A percentile compares a stretch with the other conserved stretches of the same genome.
Evolutionary conservation across 2,888 invertebrate genomes (phyloP).

Genomic region (Notodromas monacha): DNA sequence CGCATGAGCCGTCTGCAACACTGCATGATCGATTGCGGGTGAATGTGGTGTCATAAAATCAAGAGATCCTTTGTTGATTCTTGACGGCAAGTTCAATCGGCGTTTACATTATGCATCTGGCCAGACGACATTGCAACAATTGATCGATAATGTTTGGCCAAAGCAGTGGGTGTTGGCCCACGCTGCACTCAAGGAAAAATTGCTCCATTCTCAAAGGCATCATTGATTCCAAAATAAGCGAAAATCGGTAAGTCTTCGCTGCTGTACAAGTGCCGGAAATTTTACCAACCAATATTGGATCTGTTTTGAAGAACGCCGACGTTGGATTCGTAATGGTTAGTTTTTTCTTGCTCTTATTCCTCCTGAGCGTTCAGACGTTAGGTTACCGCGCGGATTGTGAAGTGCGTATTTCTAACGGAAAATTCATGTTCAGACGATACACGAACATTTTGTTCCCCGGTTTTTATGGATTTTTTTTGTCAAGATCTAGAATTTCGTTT

Average conservation of each 20-base stretch:
- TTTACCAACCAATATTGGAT: conserved; percentile 95
- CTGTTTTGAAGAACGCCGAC: conserved; percentile 87
- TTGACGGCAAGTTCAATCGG: conserved; percentile 88
- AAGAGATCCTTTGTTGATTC: conserved; percentile 70
- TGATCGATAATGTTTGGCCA: conserved; percentile 90
- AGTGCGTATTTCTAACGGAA: no score
- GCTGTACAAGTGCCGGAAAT: conserved; percentile 93
- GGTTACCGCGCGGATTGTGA: no score
- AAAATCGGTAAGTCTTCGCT: conserved; percentile 81
- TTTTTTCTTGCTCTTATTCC: no score
- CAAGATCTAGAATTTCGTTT: not conserved
- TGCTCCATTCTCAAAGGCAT: conserved; percentile 93
- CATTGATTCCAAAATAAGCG: conserved; percentile 66
- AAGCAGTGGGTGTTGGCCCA: conserved; percentile 73
- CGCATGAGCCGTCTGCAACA: conserved; percentile 95
- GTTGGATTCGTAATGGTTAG: conserved; percentile 98
- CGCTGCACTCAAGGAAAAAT: conserved; percentile 90
- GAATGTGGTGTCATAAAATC: conserved; percentile 87
- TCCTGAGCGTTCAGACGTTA: no score
- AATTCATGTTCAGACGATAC: no score
- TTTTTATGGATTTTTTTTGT: not conserved
- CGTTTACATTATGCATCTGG: conserved; percentile 59
- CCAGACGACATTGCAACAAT: conserved; percentile 62
- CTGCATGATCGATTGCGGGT: conserved; percentile 80
- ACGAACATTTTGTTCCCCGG: no score